phyloP scores from a whole-genome alignment of 2,113 vertebrate genomes.

The Diphyllodes magnificus region DNA sequence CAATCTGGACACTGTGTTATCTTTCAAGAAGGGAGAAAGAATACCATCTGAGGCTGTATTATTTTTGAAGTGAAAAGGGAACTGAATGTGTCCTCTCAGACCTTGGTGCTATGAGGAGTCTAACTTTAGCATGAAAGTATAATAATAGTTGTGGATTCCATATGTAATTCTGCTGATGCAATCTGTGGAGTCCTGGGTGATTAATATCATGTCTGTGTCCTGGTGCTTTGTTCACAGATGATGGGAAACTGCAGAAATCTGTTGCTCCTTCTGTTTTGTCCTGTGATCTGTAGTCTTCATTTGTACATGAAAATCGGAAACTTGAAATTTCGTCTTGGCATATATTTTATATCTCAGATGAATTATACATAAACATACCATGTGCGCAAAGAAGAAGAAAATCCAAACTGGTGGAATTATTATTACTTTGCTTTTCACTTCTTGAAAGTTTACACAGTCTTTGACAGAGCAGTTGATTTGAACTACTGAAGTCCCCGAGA shows the following conservation, averaged over 20 bases:
- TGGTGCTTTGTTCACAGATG: constrained; percentile 14
- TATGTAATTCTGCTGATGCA: constrained; percentile 20
- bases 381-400: not conserved
- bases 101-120: not conserved
- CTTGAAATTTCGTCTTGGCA: not conserved
- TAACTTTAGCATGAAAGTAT: not conserved
- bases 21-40: not conserved
- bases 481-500: not conserved
- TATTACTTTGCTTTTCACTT: not conserved
- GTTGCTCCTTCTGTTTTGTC: constrained; percentile 39
- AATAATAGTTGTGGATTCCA: not conserved
- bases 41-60: not conserved
- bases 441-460: not conserved
- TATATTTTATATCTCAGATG: not conserved
- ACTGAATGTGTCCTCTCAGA: not conserved
- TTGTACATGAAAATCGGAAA: not conserved
- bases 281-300: not conserved
- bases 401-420: not conserved
- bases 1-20: not conserved
- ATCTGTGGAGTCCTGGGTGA: constrained; percentile 18
- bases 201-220: not conserved
- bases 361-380: not conserved
- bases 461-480: not conserved
- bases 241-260: constrained; percentile 31
- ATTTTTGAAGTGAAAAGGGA: not conserved